Evolutionary conservation across 1,140 invertebrate species (phyloP).

Genomic region (Atta texana): DNA sequence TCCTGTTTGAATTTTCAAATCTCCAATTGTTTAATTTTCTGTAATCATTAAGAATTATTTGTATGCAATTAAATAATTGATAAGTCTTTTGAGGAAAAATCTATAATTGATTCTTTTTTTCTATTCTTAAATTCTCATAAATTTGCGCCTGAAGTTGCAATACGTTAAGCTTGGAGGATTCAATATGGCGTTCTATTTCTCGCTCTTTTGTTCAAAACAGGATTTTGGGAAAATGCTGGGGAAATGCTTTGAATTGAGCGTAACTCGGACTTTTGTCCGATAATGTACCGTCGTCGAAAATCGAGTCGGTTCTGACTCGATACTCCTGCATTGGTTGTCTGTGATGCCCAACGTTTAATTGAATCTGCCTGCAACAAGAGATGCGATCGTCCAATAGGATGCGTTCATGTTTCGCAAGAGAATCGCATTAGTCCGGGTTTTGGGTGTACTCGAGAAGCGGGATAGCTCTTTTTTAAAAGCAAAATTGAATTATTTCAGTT

Average conservation of each 20-base stretch:
- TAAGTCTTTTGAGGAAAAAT: background rate
- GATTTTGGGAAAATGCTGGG: background rate
- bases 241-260: background rate
- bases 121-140: background rate
- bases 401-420: slow-evolving; percentile 27
- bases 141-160: background rate
- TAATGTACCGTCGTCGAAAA: slow-evolving; percentile 28
- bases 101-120: background rate
- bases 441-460: background rate
- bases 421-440: slow-evolving; percentile 26
- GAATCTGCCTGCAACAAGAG: slow-evolving; percentile 52
- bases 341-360: slow-evolving; percentile 45
- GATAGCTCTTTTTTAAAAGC: slow-evolving; percentile 11
- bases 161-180: background rate
- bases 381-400: slow-evolving; percentile 44
- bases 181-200: background rate
- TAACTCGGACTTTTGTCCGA: slow-evolving; percentile 15
- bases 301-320: slow-evolving; percentile 21
- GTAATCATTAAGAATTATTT: background rate
- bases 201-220: background rate
- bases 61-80: background rate
- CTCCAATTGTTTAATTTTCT: background rate
- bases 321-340: slow-evolving; percentile 8
- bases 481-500: background rate
- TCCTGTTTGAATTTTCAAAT: background rate